Conservation (phyloP, 2,113 vertebrate genomes). For the Cavia porcellus region DNA sequence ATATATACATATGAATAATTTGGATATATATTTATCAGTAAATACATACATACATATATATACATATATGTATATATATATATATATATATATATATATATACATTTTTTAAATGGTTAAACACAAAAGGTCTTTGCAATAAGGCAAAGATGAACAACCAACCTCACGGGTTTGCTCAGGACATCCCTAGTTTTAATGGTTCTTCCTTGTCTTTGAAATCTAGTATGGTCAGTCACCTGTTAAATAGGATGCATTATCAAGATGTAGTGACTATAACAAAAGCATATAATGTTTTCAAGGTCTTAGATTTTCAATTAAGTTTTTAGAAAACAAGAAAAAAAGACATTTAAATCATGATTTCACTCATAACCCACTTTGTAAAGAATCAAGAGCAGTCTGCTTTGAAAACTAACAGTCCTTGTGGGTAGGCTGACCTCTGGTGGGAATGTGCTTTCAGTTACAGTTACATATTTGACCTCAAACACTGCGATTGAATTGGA, state of each 20-base stretch:
- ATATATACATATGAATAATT: neutral
- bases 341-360: neutral
- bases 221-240: neutral
- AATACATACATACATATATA: neutral
- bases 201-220: neutral
- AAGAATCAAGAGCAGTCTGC: neutral
- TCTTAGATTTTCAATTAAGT: neutral
- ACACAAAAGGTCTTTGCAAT: neutral
- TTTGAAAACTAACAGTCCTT: neutral
- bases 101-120: neutral
- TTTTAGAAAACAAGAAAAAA: neutral
- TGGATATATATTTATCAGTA: neutral
- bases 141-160: neutral
- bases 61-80: neutral
- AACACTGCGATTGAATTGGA: neutral
- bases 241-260: neutral
- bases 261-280: neutral
- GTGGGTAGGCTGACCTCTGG: conserved; percentile 83
- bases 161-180: neutral
- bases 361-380: neutral
- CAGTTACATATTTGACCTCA: neutral
- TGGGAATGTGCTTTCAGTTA: conserved; percentile 70
- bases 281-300: neutral
- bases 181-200: neutral
- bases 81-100: too few relatives aligned